phyloP scores from a whole-genome alignment of 2,797 vertebrate species.

The Eleutherodactylus coqui region DNA sequence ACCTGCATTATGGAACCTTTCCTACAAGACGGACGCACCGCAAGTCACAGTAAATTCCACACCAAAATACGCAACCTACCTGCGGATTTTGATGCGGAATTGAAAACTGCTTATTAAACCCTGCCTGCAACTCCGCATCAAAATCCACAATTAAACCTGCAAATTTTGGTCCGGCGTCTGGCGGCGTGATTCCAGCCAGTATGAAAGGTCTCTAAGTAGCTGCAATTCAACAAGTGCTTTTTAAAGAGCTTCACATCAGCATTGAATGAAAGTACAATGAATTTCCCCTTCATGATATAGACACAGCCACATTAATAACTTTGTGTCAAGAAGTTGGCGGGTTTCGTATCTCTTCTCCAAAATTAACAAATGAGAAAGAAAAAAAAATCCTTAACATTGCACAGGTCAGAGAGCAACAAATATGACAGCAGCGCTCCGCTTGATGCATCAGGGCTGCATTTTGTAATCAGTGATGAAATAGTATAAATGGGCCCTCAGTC shows the following conservation, averaged over 20 bases:
- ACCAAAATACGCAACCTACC: too few species aligned
- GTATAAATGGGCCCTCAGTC: conserved; percentile 63
- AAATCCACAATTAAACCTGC: too few species aligned
- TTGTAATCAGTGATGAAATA: conserved; percentile 60
- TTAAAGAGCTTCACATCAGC: conserved; percentile 25
- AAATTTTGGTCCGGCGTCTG: too few species aligned
- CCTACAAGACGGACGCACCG: too few species aligned
- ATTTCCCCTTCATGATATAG: conserved; percentile 28
- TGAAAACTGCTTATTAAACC: too few species aligned
- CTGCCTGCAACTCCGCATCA: too few species aligned
- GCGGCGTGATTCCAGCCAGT: too few species aligned
- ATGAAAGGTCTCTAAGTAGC: background rate
- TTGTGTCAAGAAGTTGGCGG: conserved; percentile 19
- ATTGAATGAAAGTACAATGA: too few species aligned
- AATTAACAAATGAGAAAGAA: background rate
- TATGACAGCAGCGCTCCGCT: conserved; percentile 38
- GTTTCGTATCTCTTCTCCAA: background rate
- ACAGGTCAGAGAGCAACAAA: conserved; percentile 56
- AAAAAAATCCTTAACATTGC: conserved; percentile 25
- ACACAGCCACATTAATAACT: background rate
- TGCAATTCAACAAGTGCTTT: background rate
- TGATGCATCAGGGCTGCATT: conserved; percentile 59
- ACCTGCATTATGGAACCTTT: too few species aligned
- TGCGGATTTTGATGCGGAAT: too few species aligned
- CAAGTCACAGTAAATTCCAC: too few species aligned